A percentile compares a stretch with the other conserved stretches of the same genome.
These are phyloP conservation scores for Trichosurus vulpecula DNA, from an alignment of 2,797 vertebrate species.

Conservation along the genomic window DNA sequence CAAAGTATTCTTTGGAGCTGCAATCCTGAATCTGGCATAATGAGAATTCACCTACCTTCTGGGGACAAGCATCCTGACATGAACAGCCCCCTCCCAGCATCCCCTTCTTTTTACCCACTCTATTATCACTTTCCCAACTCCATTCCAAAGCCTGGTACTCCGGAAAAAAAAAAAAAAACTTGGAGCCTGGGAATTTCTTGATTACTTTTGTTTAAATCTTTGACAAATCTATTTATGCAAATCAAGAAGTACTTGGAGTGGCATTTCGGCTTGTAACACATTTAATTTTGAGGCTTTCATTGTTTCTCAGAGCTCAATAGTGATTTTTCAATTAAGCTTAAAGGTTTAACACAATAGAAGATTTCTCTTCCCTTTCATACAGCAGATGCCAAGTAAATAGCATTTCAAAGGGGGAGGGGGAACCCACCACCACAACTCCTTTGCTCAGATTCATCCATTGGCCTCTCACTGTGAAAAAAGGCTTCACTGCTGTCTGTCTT, in stretches of 20 bases:
- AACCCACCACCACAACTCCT: not conserved
- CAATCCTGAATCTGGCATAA: not conserved
- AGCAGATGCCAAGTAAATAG: conserved; percentile 50
- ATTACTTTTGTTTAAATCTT: conserved; percentile 37
- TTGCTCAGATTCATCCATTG: conserved; percentile 41
- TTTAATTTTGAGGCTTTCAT: conserved; percentile 60
- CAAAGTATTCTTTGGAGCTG: not conserved
- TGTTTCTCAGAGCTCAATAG: conserved; percentile 29
- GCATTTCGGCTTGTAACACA: conserved; percentile 56
- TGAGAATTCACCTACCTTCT: not conserved
- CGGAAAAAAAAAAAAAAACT: not conserved
- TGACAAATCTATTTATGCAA: conserved; percentile 39
- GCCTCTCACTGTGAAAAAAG: conserved; percentile 44
- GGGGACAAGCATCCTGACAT: not conserved
- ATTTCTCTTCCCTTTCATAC: not conserved
- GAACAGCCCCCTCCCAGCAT: not conserved
- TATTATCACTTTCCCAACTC: not conserved
- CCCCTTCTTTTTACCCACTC: not conserved
- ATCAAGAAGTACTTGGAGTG: conserved; percentile 35
- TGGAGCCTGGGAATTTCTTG: conserved; percentile 32
- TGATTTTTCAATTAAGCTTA: conserved; percentile 57
- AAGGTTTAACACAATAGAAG: conserved; percentile 39
- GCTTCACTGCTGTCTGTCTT: conserved; percentile 24
- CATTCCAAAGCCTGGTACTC: not conserved
- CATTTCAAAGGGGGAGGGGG: conserved; percentile 39